These are phyloP conservation scores for Trichopria drosophilae DNA, from an alignment of 2,888 invertebrate species.

Conservation along the genomic window DNA sequence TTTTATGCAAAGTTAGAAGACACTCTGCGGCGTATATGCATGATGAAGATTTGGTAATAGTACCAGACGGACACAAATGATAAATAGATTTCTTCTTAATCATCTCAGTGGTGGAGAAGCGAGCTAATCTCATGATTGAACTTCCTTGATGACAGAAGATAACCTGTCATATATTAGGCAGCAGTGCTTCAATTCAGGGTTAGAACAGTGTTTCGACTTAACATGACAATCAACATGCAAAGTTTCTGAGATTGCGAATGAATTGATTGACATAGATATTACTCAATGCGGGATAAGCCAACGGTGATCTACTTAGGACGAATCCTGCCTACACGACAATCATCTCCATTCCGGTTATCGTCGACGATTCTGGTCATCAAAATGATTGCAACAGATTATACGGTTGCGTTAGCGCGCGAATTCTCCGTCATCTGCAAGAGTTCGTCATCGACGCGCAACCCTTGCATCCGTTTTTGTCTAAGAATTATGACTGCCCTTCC, in stretches of 20 bases:
- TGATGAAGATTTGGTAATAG: too few species aligned
- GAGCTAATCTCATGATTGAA: too few species aligned
- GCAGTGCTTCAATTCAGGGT: conserved; percentile 14
- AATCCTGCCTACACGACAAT: conserved; percentile 54
- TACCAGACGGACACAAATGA: too few species aligned
- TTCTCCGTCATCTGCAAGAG: conserved; percentile 26
- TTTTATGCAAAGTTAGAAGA: too few species aligned
- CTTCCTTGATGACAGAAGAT: too few species aligned
- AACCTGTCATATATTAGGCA: too few species aligned
- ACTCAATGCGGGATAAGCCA: conserved; percentile 34
- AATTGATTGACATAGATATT: conserved; percentile 44
- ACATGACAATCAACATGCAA: conserved; percentile 2
- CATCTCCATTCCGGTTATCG: conserved; percentile 54
- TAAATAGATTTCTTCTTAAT: too few species aligned
- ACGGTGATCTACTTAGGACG: conserved; percentile 45
- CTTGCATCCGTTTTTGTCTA: conserved; percentile 34
- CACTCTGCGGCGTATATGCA: too few species aligned
- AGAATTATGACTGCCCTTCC: too few species aligned
- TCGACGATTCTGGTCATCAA: conserved; percentile 54
- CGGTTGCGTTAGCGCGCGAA: conserved; percentile 53
- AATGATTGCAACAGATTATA: conserved; percentile 56
- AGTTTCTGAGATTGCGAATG: conserved; percentile 24
- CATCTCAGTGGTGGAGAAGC: too few species aligned
- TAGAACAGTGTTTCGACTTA: conserved; percentile 6
- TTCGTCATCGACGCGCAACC: conserved; percentile 26